Percentiles rank a stretch among this genome's conserved stretches.
Conservation (phyloP, 2,113 vertebrate genomes). For the Benitochromis conjunctus region DNA sequence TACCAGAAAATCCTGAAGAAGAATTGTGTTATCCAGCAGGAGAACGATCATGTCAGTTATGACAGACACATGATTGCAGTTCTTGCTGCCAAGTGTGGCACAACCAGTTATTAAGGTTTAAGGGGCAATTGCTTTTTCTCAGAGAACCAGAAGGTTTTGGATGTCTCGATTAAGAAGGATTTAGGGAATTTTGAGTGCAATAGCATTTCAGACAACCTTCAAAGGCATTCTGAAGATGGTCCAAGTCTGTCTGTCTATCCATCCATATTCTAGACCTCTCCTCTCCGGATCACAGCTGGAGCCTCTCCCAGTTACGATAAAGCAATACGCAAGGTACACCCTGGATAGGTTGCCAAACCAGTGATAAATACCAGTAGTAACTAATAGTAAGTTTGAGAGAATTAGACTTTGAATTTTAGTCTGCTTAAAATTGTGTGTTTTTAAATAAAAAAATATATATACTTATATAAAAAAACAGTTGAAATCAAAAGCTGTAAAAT, state of each 20-base stretch:
- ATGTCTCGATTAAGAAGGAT: neutral
- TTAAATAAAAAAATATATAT: neutral
- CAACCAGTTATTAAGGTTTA: neutral
- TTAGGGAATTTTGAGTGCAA: neutral
- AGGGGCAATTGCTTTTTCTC: fast-evolving
- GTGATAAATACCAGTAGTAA: neutral
- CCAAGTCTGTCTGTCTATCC: neutral
- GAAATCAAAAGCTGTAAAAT: too few relatives aligned
- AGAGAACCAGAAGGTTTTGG: neutral
- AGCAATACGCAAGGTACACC: neutral
- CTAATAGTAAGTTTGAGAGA: neutral
- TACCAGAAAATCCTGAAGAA: neutral
- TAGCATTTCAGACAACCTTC: neutral
- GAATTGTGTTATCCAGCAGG: neutral
- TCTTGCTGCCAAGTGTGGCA: neutral
- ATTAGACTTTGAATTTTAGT: neutral
- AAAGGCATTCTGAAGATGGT: neutral
- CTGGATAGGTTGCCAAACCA: neutral
- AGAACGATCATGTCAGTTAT: neutral
- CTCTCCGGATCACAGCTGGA: neutral
- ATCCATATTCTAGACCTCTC: neutral
- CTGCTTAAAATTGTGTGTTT: neutral
- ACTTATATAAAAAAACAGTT: too few relatives aligned
- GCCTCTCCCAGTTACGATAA: neutral
- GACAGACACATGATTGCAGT: neutral